phyloP scores from a whole-genome alignment of 2,888 invertebrate species.

The Heliconius erato region DNA sequence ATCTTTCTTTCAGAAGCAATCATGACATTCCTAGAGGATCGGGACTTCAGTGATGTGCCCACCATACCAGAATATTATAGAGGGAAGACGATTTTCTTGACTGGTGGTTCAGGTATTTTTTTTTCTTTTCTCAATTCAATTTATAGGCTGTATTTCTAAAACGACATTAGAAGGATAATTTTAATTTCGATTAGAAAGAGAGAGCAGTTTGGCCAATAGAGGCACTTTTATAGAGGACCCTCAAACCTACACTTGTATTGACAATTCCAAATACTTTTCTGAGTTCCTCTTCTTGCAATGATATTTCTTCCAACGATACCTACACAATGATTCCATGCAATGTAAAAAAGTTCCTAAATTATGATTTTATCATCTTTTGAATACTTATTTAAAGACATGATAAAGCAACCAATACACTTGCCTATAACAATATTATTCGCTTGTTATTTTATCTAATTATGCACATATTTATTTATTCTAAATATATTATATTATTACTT shows the following conservation, averaged over 20 bases:
- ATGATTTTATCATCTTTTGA: no score
- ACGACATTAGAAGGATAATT: not conserved
- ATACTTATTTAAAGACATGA: no score
- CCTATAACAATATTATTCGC: no score
- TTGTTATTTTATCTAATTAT: no score
- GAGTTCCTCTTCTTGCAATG: not conserved
- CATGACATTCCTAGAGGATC: slow-evolving; percentile 69
- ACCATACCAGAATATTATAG: slow-evolving; percentile 88
- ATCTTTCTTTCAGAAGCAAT: slow-evolving; percentile 3
- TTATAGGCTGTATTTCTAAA: not conserved
- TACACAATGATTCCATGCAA: no score
- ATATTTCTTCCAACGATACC: not conserved
- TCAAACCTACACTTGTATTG: not conserved
- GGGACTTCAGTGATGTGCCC: slow-evolving; percentile 55
- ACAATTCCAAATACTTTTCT: not conserved
- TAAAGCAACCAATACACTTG: no score
- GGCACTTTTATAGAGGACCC: not conserved
- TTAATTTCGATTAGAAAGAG: not conserved
- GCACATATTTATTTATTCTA: no score
- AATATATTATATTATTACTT: no score
- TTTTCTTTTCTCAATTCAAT: not conserved
- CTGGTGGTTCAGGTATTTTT: slow-evolving; percentile 90
- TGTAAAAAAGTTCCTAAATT: no score
- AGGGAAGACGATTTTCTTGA: slow-evolving; percentile 91
- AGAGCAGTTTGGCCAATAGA: not conserved